Evolutionary conservation across 2,888 invertebrate species (phyloP).

Genomic region (Prosapia bicincta): DNA sequence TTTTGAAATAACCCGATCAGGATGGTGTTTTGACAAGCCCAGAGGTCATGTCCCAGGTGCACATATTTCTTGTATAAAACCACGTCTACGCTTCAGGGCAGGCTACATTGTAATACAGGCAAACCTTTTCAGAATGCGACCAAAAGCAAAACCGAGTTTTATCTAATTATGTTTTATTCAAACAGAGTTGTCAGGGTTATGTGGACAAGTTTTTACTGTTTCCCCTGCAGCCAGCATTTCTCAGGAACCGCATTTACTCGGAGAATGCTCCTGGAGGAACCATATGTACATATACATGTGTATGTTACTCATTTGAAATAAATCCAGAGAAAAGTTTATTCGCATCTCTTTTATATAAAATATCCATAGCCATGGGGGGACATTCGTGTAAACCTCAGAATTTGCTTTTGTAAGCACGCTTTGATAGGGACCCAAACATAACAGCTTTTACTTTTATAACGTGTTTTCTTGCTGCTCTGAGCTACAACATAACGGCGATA

Average conservation of each 20-base stretch:
- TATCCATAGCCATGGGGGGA: slow-evolving; percentile 9
- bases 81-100: background rate
- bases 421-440: slow-evolving; percentile 23
- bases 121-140: background rate
- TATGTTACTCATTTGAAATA: slow-evolving; percentile 20
- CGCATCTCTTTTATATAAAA: slow-evolving; percentile 11
- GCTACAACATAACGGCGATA: background rate
- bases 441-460: slow-evolving; percentile 19
- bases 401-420: slow-evolving; percentile 20
- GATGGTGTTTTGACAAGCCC: no score
- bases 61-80: no score
- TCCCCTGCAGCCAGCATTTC: background rate
- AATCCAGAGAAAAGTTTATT: slow-evolving; percentile 21
- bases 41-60: no score
- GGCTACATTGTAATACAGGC: background rate
- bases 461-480: slow-evolving; percentile 7
- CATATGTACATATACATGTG: slow-evolving; percentile 24
- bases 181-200: background rate
- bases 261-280: background rate
- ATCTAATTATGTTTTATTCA: background rate
- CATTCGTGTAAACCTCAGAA: slow-evolving; percentile 24
- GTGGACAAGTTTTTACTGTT: background rate
- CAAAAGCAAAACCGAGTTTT: background rate
- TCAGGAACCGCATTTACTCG: background rate
- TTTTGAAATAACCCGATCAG: no score